These are phyloP conservation scores for Gnatocerus cornutus DNA, from an alignment of 2,888 invertebrate species.

Conservation along the genomic window DNA sequence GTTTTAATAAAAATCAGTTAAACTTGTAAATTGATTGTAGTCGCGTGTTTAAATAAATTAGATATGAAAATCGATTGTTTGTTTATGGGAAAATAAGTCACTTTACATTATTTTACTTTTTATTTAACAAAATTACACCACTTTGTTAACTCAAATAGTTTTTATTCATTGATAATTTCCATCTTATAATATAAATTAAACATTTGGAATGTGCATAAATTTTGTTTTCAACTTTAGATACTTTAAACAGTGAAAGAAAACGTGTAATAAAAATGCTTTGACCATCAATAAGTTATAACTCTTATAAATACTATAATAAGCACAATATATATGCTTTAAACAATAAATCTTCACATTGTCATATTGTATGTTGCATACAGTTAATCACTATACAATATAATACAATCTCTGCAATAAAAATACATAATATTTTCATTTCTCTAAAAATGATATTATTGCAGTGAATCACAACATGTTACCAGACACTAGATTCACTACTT, in stretches of 20 bases:
- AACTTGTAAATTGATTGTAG: constrained; percentile 57
- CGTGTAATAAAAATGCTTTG: constrained; percentile 37
- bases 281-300: constrained; percentile 39
- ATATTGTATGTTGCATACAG: constrained; percentile 27
- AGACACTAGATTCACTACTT: constrained; percentile 50
- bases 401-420: constrained; percentile 51
- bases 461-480: constrained; percentile 52
- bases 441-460: constrained; percentile 50
- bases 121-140: constrained; percentile 1
- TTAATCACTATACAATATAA: constrained; percentile 38
- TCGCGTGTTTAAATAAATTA: constrained; percentile 15
- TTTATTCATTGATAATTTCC: constrained; percentile 13
- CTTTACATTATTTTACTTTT: background rate
- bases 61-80: background rate
- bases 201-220: constrained; percentile 42
- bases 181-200: constrained; percentile 25
- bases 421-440: constrained; percentile 39
- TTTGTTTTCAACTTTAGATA: constrained; percentile 13
- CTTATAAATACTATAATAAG: constrained; percentile 51
- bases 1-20: constrained; percentile 76
- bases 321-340: constrained; percentile 47
- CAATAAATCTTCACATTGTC: constrained; percentile 38
- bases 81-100: background rate
- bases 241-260: constrained; percentile 28
- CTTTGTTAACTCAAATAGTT: constrained; percentile 14